Base-by-base conservation (phyloP, 2,113 vertebrate species). In the Egretta garzetta region DNA sequence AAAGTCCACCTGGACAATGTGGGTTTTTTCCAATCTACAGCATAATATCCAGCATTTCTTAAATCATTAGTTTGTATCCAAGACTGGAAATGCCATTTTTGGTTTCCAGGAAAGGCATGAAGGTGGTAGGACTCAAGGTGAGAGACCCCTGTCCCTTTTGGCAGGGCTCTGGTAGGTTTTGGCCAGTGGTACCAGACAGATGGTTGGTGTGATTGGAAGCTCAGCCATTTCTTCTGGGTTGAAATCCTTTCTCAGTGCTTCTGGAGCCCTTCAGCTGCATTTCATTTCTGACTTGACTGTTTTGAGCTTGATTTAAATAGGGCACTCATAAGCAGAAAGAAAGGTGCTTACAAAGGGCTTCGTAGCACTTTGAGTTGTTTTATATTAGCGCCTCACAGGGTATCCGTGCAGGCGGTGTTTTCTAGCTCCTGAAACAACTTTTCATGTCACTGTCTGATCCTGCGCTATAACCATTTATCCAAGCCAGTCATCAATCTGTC, bases 191-290 rank as follows among this genome's bases (percentile, higher is more conserved):
- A 95, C 53, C 90, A 82, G 90, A 53, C 93, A 96, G 95, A 93
- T 96, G 81, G 93, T 60, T 91, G 93, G 49, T 82, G 49, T 87
- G 77, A 85, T 45, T 87, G 93, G 90, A 87, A 94, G 66, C 74
- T 79, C 53, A 90, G 80, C 33, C 85, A 53, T 87, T 96, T 91
- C 86, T 96, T 90, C 88, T 63, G 52, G 60, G 35, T 39, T 9
- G 3, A 90, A 95, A 95, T 94, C 62, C 49, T 93, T 88, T 88
- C 81, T 93, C 66, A 28, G 45, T 52, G 62, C n/a, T 96, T 88
- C 81, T 87, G 74, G 62, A 93, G 50, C 39, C 49, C 28, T 95
- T 85, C 70, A 88, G 53, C 73, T 95, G 66, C 27, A 56, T 94
- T 87, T 72, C 4, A 26, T 72, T 91, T 72, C 77, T 62, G 30